phyloP scores from a whole-genome alignment of 2,888 invertebrate genomes.

The Drosophila pseudotalamancana region DNA sequence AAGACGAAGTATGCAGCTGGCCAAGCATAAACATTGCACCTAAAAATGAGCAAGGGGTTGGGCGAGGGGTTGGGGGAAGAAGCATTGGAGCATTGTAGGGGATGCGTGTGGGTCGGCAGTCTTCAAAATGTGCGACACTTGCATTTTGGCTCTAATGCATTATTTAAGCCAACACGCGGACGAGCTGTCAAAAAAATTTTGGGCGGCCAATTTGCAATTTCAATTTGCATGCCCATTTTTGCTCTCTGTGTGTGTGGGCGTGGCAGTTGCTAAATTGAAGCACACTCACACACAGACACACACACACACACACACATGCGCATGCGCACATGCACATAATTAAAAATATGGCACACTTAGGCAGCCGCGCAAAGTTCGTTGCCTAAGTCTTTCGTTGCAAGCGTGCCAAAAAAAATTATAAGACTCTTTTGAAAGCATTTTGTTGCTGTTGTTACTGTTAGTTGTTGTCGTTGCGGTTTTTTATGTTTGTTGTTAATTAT shows the following conservation, averaged over 20 bases:
- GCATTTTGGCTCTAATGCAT: constrained; percentile 39
- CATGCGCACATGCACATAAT: constrained; percentile 1
- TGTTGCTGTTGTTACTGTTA: no score
- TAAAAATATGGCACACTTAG: constrained; percentile 33
- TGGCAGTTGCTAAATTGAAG: constrained; percentile 28
- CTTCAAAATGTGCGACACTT: constrained; percentile 43
- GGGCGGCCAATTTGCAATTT: constrained; percentile 35
- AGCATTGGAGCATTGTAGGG: constrained; percentile 1
- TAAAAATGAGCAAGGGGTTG: no score
- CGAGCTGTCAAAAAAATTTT: constrained; percentile 28
- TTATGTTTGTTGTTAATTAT: background rate
- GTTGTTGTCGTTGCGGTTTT: background rate
- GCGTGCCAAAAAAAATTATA: constrained; percentile 16
- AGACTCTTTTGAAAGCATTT: constrained; percentile 42
- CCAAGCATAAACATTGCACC: no score
- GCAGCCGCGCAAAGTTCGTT: constrained; percentile 34
- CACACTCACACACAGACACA: constrained; percentile 7
- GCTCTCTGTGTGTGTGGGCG: constrained; percentile 22
- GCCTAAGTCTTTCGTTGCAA: constrained; percentile 42
- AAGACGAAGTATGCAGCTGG: no score
- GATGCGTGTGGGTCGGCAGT: constrained; percentile 25
- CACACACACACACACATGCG: background rate
- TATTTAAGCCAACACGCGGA: constrained; percentile 46
- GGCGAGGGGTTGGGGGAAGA: no score
- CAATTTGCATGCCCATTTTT: constrained; percentile 38